Evolutionary conservation across 2,888 invertebrate genomes (phyloP).

Genomic region (Drosophila anomelani): DNA sequence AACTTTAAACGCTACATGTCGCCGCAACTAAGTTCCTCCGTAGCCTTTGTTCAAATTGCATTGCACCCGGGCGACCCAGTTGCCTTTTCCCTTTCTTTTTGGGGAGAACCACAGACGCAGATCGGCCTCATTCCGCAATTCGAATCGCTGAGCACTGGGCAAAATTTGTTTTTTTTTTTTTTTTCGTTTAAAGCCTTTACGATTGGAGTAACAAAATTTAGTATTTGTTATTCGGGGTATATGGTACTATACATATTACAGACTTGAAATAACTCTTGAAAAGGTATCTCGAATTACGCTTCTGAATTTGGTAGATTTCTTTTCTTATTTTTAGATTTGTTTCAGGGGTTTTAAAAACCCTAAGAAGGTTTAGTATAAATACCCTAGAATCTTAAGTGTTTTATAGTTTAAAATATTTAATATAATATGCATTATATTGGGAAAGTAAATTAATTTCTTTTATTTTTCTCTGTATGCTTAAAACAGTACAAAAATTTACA

Average conservation of each 20-base stretch:
- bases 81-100: conserved; percentile 16
- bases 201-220: background rate
- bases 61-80: conserved; percentile 31
- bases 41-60: conserved; percentile 49
- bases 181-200: background rate
- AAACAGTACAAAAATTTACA: too few relatives aligned
- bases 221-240: background rate
- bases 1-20: conserved; percentile 47
- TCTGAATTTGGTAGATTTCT: too few relatives aligned
- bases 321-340: too few relatives aligned
- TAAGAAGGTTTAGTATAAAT: too few relatives aligned
- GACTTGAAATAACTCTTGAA: too few relatives aligned
- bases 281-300: too few relatives aligned
- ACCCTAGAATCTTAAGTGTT: too few relatives aligned
- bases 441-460: too few relatives aligned
- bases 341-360: too few relatives aligned
- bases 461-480: too few relatives aligned
- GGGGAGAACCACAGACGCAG: conserved; percentile 3
- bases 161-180: conserved; percentile 2
- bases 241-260: background rate
- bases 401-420: too few relatives aligned
- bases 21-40: conserved; percentile 38
- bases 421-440: too few relatives aligned
- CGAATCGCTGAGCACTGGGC: conserved; percentile 7
- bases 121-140: background rate